Evolutionary conservation across 1,140 invertebrate species (phyloP), one percentile per base, ranked within the genome.

Genomic region (Drosophila sucinea): DNA sequence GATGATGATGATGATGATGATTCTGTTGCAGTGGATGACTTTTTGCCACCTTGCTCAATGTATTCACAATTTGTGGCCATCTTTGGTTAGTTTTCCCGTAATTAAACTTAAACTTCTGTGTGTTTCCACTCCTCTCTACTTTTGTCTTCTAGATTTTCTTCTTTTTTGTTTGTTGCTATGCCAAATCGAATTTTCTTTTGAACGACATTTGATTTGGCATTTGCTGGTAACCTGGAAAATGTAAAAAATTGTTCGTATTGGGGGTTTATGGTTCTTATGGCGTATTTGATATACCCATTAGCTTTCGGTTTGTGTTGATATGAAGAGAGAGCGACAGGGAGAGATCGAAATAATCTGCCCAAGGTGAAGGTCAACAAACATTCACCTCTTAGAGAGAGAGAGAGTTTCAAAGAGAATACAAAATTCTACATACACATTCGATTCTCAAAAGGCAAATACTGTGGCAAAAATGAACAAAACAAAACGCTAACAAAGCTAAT

Each of bases 11-110:
- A 17, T 40, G 54, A 57, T 65, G 56, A 73, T 67, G 58, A 47
- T 55, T 30, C 11, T 35, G 54, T 51, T 54, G 47, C 32, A 65
- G 41, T 30, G 33, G 63, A 27, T 38, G 64, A 23, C 33, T 72
- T 79, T 79, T 73, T 84, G 66, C 79, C 75, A 71, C 75, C 75
- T 60, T 90, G 86, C 67, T 90, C 81, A 23, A 82, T 89, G 41
- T 78, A 82, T 44, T 83, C 81, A 63, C 73, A 90, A 70, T 86
- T 86, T 63, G 84, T 90, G 79, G 81, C 90, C 90, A 91, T 91
- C 86, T 80, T 66, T 66, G 51, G 57, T 25, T 40, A 27, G 2
- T 23, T 67, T 60, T 47, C 51, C 35, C 7, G 23, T 70, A 40
- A 67, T 73, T 60, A 40, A 40, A 38, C 32, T 57, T 10, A 3